Evolutionary conservation across 2,888 invertebrate genomes (phyloP).

Genomic region (Pocota personata): DNA sequence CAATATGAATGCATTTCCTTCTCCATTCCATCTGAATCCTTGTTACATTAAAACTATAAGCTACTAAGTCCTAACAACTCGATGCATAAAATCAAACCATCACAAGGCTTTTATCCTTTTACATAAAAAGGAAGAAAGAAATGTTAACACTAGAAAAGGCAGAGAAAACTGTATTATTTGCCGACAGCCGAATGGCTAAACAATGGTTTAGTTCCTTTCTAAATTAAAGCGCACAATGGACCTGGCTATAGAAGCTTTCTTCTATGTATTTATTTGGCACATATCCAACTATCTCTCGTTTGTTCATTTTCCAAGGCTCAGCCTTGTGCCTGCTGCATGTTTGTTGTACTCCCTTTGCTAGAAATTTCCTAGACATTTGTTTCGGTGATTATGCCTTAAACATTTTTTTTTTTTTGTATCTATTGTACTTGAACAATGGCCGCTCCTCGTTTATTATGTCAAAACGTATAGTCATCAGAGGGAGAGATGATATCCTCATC

Average conservation of each 20-base stretch:
- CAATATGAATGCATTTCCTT: slow-evolving; percentile 22
- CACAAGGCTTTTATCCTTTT: slow-evolving; percentile 31
- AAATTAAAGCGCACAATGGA: slow-evolving; percentile 65
- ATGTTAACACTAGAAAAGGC: slow-evolving; percentile 16
- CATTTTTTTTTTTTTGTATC: slow-evolving; percentile 64
- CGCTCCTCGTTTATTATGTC: slow-evolving; percentile 64
- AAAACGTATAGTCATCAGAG: slow-evolving; percentile 52
- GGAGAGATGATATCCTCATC: slow-evolving; percentile 56
- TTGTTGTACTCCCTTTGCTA: slow-evolving; percentile 32
- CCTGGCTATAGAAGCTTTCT: slow-evolving; percentile 27
- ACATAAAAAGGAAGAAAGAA: slow-evolving; percentile 15
- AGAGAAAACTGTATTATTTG: slow-evolving; percentile 55
- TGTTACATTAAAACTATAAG: not conserved
- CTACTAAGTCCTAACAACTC: not conserved
- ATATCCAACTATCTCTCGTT: slow-evolving; percentile 9
- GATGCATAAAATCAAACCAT: slow-evolving; percentile 9
- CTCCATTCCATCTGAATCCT: not conserved
- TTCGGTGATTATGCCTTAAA: slow-evolving; percentile 62
- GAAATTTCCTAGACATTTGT: slow-evolving; percentile 50
- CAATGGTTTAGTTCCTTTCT: slow-evolving; percentile 63
- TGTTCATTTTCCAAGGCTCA: slow-evolving; percentile 50
- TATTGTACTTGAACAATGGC: slow-evolving; percentile 70
- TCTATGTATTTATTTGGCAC: slow-evolving; percentile 12
- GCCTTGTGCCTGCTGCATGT: slow-evolving; percentile 31
- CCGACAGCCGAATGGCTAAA: slow-evolving; percentile 57